Conservation (phyloP, 2,113 vertebrate species). For the Alligator mississippiensis region DNA sequence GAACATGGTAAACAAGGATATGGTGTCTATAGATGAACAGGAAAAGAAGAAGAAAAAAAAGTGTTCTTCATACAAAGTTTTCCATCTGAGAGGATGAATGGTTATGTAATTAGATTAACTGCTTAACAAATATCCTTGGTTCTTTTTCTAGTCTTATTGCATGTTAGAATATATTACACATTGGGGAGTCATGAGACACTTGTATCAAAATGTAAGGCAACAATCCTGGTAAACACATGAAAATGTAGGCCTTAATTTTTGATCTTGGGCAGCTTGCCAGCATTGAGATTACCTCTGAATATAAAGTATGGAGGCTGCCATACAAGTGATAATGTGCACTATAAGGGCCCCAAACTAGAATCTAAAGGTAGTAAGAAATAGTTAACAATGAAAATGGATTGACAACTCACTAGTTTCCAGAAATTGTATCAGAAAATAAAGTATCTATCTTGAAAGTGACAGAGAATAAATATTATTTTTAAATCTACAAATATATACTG, state of each 20-base stretch:
- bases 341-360: neutral
- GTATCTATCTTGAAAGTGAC: too few species aligned
- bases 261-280: neutral
- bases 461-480: too few species aligned
- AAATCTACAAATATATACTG: too few species aligned
- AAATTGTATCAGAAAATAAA: neutral
- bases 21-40: too few species aligned
- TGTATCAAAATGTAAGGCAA: neutral
- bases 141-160: neutral
- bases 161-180: neutral
- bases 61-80: neutral
- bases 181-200: neutral
- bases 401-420: neutral
- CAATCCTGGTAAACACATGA: neutral
- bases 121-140: neutral
- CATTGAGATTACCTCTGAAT: neutral
- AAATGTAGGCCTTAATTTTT: neutral
- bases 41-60: too few species aligned
- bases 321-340: neutral
- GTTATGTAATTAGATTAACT: neutral
- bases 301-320: rapidly evolving
- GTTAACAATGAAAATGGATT: neutral
- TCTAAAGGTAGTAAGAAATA: neutral
- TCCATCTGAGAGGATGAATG: neutral
- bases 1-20: neutral